Conservation (phyloP, 2,113 vertebrate species). For the Tyto alba region DNA sequence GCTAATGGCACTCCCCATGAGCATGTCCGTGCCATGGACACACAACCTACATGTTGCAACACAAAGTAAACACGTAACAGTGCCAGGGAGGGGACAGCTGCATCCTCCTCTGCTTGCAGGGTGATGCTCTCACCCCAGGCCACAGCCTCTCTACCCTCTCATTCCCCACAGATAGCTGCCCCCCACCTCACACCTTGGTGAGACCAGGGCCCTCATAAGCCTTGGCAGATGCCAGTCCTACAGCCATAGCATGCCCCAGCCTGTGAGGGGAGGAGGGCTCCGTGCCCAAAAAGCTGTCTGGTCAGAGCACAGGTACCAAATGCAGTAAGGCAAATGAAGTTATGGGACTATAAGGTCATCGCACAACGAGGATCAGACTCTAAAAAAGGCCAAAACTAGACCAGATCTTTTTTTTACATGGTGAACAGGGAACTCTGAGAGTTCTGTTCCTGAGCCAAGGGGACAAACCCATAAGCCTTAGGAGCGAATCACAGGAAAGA, state of each 20-base stretch:
- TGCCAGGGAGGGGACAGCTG: background rate
- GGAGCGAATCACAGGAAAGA: background rate
- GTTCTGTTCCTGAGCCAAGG: background rate
- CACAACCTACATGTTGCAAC: background rate
- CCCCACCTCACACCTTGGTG: background rate
- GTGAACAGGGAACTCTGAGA: background rate
- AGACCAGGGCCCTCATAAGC: background rate
- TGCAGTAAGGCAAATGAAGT: background rate
- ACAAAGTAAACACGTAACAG: background rate
- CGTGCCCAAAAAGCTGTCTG: accelerated
- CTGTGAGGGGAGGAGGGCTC: background rate
- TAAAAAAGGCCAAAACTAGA: background rate
- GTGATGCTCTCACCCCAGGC: background rate
- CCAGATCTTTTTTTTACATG: background rate
- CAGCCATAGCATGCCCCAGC: background rate
- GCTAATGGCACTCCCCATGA: accelerated
- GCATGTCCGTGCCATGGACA: background rate
- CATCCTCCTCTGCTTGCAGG: background rate
- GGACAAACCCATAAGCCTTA: background rate
- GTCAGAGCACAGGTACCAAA: background rate
- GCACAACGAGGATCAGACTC: background rate
- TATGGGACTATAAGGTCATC: background rate
- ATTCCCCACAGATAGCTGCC: background rate
- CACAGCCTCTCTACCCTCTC: background rate
- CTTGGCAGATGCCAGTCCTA: background rate